Percentiles rank a stretch among this genome's conserved stretches.
Evolutionary conservation across 2,113 vertebrate genomes (phyloP).

Genomic region (Haemorhous mexicanus): DNA sequence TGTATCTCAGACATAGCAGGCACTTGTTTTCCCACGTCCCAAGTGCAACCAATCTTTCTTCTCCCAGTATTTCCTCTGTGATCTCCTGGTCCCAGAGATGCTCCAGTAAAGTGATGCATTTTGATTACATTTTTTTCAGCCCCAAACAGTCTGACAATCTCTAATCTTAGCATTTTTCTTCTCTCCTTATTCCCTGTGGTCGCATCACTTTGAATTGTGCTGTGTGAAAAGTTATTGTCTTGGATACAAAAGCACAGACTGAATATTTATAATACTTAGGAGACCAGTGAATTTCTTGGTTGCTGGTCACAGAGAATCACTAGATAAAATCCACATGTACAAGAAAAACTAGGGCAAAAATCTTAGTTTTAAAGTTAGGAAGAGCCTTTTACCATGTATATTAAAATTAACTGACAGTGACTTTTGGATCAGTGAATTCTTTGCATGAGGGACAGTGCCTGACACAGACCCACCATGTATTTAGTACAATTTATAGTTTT

Average conservation of each 20-base stretch:
- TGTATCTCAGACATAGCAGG: neutral
- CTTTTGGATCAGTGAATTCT: neutral
- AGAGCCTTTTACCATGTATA: neutral
- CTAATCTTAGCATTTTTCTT: slow-evolving; percentile 1
- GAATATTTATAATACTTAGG: neutral
- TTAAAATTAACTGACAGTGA: neutral
- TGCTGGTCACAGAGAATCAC: neutral
- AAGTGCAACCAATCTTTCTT: neutral
- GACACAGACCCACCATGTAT: neutral
- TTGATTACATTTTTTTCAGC: neutral
- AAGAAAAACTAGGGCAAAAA: neutral
- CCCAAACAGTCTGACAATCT: neutral
- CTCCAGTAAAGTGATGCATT: neutral
- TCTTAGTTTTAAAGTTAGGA: neutral
- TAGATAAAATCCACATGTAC: neutral
- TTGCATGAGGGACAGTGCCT: neutral
- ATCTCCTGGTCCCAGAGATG: neutral
- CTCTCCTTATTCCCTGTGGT: neutral
- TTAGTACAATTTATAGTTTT: neutral
- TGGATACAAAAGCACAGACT: neutral
- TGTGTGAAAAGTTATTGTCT: slow-evolving; percentile 20
- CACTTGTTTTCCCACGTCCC: neutral
- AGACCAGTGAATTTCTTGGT: neutral
- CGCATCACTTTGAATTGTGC: neutral
- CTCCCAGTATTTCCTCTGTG: neutral